Conservation (phyloP, 2,797 vertebrate genomes). For the Ctenopoma kingsleyae region DNA sequence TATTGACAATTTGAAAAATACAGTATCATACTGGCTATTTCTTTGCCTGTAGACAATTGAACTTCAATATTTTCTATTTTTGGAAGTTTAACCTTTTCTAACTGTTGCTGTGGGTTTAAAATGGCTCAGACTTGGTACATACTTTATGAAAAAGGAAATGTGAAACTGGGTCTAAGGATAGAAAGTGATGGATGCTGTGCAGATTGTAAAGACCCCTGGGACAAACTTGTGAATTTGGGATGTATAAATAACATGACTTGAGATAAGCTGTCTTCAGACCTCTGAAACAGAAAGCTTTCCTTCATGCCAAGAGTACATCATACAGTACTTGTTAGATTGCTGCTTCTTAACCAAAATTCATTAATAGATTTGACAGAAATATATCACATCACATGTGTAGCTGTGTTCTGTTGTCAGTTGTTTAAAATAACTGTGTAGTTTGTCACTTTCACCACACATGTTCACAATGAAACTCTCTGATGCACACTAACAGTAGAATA, state of each 20-base stretch:
- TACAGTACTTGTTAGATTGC: neutral
- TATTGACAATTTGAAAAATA: neutral
- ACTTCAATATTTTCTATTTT: constrained; percentile 5
- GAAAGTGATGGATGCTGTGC: neutral
- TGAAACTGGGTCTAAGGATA: neutral
- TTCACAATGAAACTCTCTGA: neutral
- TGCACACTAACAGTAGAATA: neutral
- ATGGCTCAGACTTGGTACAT: neutral
- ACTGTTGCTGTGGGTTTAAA: neutral
- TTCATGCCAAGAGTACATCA: neutral
- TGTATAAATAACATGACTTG: constrained; percentile 8
- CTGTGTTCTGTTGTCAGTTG: neutral
- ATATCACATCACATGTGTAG: neutral
- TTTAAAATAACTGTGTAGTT: neutral
- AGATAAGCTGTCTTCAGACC: neutral
- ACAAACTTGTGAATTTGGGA: neutral
- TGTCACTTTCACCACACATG: neutral
- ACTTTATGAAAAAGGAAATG: neutral
- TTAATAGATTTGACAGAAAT: neutral
- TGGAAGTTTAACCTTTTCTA: neutral
- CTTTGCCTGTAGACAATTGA: neutral
- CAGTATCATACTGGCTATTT: neutral
- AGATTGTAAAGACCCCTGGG: neutral
- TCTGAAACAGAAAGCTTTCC: neutral
- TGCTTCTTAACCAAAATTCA: neutral